Evolutionary conservation across 2,888 invertebrate species (phyloP), one percentile per base, ranked within the genome.

Genomic region (Plebejus argus): DNA sequence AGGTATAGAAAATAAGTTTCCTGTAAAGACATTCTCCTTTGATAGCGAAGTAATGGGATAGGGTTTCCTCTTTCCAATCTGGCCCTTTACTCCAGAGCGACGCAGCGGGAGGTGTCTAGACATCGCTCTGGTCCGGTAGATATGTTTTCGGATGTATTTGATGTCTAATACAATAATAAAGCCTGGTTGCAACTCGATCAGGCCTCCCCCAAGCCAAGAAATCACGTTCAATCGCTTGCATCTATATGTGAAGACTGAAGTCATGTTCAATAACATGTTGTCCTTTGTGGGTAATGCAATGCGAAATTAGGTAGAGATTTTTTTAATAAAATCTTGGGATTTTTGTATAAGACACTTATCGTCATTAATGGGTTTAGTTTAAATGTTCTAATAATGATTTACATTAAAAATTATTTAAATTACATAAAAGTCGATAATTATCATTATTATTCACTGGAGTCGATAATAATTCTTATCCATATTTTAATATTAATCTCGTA

Each of bases 41-140:
- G 66, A 66, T 53, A 28, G 66, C 28, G 12, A 66, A 66, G 23
- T 66, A 28, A 66, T 66, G 20, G 58, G 20, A 58, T 58, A 66
- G 28, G 66, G 66, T 66, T 66, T 66, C 7, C 28, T 66, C 66
- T 66, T 28, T 33, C 66, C 66, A 28, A 66, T 66, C 66, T 66
- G 28, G 66, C 28, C 66, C 28, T 66, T 66, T 66, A 7, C 66
- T 66, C 5, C 66, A 66, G 66, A 28, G 28, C 66, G 66, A 18
- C 66, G 15, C 66, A 15, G 66, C 66, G 66, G 66, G 66, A 33
- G 66, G 66, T 28, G 66, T 66, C 66, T 66, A 66, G 66, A 66
- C 66, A 18, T 66, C 15, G 66, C 66, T 66, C 15, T 66, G 23
- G 23, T 28, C 66, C 28, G 66, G 66, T 66, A 33, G 6, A 66